Conservation (phyloP, 2,797 vertebrate species). For the Myotis daubentonii region DNA sequence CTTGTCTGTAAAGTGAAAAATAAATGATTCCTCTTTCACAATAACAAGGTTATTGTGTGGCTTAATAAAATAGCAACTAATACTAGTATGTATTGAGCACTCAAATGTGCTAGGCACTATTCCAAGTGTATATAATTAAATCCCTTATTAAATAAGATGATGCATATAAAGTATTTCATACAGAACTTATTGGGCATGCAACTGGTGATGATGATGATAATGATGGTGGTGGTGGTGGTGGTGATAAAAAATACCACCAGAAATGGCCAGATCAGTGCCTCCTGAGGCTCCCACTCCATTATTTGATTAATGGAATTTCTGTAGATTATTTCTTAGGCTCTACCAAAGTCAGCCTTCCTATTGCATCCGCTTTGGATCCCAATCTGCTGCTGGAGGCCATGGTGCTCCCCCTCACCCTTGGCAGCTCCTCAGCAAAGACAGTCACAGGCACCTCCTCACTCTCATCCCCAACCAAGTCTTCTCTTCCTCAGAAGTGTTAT, state of each 20-base stretch:
- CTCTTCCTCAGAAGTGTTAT: background rate
- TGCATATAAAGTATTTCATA: background rate
- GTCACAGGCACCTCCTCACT: background rate
- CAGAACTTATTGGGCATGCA: background rate
- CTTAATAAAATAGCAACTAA: background rate
- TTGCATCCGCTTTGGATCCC: background rate
- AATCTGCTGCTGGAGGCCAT: background rate
- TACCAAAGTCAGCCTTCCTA: background rate
- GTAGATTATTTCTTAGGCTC: background rate
- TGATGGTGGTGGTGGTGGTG: background rate
- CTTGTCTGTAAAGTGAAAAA: background rate
- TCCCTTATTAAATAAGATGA: conserved; percentile 7
- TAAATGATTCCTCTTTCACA: background rate
- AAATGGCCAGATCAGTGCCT: background rate
- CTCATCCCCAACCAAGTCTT: background rate
- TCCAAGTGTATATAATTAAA: background rate
- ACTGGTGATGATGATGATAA: background rate
- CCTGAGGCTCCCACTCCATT: background rate
- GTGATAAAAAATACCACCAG: background rate
- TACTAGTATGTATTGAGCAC: background rate
- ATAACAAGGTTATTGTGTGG: background rate
- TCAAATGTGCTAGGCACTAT: background rate
- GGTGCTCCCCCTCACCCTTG: background rate
- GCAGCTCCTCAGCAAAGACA: background rate
- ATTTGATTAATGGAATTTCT: background rate